phyloP scores from a whole-genome alignment of 2,888 invertebrate genomes.

The Trissolcus japonicus region DNA sequence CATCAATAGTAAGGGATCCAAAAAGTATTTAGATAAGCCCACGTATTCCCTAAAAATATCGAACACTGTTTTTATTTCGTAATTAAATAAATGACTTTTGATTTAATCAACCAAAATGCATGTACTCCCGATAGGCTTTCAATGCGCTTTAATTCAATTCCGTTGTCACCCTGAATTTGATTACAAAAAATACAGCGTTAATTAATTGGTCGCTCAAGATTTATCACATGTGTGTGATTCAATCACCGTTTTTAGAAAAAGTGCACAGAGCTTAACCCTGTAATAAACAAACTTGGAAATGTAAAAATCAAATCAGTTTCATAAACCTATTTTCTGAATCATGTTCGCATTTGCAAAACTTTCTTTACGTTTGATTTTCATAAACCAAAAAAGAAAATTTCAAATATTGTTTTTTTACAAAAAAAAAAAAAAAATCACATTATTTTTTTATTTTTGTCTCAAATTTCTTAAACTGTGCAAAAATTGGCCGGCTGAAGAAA shows the following conservation, averaged over 20 bases:
- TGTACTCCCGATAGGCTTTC: slow-evolving; percentile 38
- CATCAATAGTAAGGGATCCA: slow-evolving; percentile 47
- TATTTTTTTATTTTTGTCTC: too few relatives aligned
- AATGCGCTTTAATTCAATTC: slow-evolving; percentile 37
- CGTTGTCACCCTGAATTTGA: slow-evolving; percentile 19
- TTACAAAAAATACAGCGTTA: slow-evolving; percentile 30
- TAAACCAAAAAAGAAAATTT: too few relatives aligned
- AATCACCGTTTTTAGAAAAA: too few relatives aligned
- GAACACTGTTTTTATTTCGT: slow-evolving; percentile 50
- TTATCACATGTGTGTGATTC: slow-evolving; percentile 17
- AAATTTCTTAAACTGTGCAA: not conserved
- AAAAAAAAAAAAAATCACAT: too few relatives aligned
- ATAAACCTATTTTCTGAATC: too few relatives aligned
- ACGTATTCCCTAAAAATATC: slow-evolving; percentile 41
- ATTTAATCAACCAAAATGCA: slow-evolving; percentile 53
- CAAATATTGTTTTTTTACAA: too few relatives aligned
- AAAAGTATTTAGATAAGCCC: slow-evolving; percentile 49
- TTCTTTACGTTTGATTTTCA: too few relatives aligned
- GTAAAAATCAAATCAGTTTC: too few relatives aligned
- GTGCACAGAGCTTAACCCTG: too few relatives aligned
- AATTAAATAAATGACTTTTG: slow-evolving; percentile 55
- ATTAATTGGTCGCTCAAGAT: slow-evolving; percentile 28
- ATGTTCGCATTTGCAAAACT: too few relatives aligned
- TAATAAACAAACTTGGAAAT: too few relatives aligned
- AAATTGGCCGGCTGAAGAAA: slow-evolving; percentile 8